Base-by-base conservation (phyloP, 1,140 invertebrate genomes). In the Eufriesea mexicana region DNA sequence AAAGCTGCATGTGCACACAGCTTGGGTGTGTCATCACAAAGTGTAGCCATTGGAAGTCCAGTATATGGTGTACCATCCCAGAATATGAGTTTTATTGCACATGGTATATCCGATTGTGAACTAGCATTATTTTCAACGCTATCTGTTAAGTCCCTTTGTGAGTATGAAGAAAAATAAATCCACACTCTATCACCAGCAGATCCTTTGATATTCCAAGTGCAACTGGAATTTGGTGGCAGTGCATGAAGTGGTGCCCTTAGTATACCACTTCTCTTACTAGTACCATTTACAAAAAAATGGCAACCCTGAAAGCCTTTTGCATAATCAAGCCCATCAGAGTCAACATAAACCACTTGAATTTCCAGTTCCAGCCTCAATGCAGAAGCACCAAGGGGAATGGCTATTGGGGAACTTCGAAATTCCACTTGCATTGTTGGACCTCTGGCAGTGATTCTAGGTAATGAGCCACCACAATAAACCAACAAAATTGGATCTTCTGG, bases 81-180 rank as follows among this genome's bases (percentile, higher is more conserved):
- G 42, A 94, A 90, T 1, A 91, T 90, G 67, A 94, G 85, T 75
- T 91, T 94, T 4, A 94, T 89, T 6, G 89, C 83, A 59, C 93
- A 94, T 2, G 73, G 67, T 0, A 87, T 81, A n/a, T 85, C 87
- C 51, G 68, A 75, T 57, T 84, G 81, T 25, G 12, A 57, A 55
- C 68, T 89, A 25, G 73, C 80, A 35, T 91, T 90, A 47, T 79
- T 86, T 14, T 88, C 86, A 2, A 79, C 73, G 28, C 79, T 86
- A 95, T 95, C 86, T 0, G 81, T 83, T 12, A 83, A 92, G 79
- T 97, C 96, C 84, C 96, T 95, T 84, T 97, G 96, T 70, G 96
- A 96, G 93, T 98, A 98, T 72, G 97, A 97, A 68, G 97, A 95
- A 91, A 98, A 98, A 91, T 97, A 98, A 59, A 98, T 95, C 98